A percentile compares a stretch with the other conserved stretches of the same genome.
These are phyloP conservation scores for Fringilla coelebs DNA, from an alignment of 2,797 vertebrate species.

Conservation along the genomic window DNA sequence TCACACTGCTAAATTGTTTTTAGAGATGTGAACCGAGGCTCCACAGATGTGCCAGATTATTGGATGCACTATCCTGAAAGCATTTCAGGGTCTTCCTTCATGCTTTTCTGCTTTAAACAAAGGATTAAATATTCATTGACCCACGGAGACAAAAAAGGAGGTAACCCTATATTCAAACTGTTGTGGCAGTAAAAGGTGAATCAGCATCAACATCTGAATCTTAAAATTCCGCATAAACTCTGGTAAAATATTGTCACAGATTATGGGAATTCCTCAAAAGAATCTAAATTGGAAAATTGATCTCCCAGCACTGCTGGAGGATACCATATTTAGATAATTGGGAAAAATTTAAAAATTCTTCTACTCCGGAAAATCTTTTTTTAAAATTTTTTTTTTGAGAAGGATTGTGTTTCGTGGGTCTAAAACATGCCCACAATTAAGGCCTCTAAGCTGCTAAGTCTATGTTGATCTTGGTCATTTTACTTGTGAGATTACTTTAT, in stretches of 20 bases:
- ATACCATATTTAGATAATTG: not conserved
- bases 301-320: not conserved
- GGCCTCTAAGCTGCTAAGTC: not conserved
- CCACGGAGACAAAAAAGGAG: not conserved
- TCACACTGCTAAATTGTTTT: not conserved
- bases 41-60: fast-evolving
- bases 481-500: not conserved
- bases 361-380: not conserved
- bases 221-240: not conserved
- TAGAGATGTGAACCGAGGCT: not conserved
- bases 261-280: not conserved
- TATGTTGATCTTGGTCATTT: not conserved
- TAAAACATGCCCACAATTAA: not conserved
- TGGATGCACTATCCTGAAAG: not conserved
- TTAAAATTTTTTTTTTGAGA: not conserved
- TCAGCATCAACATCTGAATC: not conserved
- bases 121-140: not conserved
- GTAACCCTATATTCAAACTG: not conserved
- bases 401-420: not conserved
- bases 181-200: not conserved
- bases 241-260: not conserved
- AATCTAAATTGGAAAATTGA: not conserved
- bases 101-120: not conserved
- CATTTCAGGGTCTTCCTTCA: not conserved
- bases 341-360: not conserved